A percentile compares a stretch with the other conserved stretches of the same genome.
Conservation (phyloP, 2,113 vertebrate species). For the Phoxinus phoxinus region DNA sequence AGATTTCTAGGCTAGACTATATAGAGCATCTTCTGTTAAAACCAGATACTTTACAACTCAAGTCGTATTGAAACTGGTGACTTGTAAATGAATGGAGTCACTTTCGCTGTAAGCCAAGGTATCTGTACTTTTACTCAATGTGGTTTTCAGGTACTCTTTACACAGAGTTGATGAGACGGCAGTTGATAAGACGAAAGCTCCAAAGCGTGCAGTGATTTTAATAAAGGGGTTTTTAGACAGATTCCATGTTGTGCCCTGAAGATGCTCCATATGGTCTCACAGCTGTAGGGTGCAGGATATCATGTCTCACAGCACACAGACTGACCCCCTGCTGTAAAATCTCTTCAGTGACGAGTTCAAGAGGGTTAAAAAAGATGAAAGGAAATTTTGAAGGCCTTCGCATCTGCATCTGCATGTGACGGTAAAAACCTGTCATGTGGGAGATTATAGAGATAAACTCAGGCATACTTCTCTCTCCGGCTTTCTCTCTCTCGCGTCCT, state of each 20-base stretch:
- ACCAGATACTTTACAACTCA: too few relatives aligned
- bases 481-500: background rate
- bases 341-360: conserved; percentile 12
- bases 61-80: too few relatives aligned
- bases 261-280: conserved; percentile 62
- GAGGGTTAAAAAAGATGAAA: conserved; percentile 24
- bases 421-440: conserved; percentile 6
- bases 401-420: conserved; percentile 15
- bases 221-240: conserved; percentile 62
- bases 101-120: too few relatives aligned
- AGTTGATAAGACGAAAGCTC: background rate
- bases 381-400: background rate
- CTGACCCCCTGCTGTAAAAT: conserved; percentile 37
- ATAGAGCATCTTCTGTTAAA: too few relatives aligned
- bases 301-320: conserved; percentile 16
- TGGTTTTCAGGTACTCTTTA: too few relatives aligned
- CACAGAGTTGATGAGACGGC: background rate
- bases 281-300: conserved; percentile 52
- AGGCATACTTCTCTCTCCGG: background rate
- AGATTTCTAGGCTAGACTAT: too few relatives aligned
- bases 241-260: conserved; percentile 51
- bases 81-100: too few relatives aligned
- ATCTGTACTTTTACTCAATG: too few relatives aligned
- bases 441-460: conserved; percentile 34
- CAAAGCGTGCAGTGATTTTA: conserved; percentile 31